Percentiles rank a stretch among this genome's conserved stretches.
Evolutionary conservation across 2,113 vertebrate genomes (phyloP).

Genomic region (Ivindomyrus marchei): DNA sequence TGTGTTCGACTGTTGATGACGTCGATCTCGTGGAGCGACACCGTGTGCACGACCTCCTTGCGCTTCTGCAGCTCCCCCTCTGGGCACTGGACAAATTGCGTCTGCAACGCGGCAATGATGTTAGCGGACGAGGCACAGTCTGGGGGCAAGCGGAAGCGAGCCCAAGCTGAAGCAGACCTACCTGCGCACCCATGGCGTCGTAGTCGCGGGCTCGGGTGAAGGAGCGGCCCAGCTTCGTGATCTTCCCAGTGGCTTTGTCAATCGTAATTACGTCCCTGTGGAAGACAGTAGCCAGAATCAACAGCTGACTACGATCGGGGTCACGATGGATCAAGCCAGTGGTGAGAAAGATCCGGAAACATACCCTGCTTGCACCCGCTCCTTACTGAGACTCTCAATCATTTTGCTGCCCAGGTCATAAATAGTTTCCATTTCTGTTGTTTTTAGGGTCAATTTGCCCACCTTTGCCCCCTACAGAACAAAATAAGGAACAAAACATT

Average conservation of each 20-base stretch:
- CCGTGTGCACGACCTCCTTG: conserved; percentile 87
- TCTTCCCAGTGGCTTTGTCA: conserved; percentile 89
- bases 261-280: conserved; percentile 85
- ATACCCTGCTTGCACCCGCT: conserved; percentile 89
- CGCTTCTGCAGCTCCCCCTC: conserved; percentile 91
- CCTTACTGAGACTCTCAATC: conserved; percentile 89
- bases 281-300: not conserved
- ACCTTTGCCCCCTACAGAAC: conserved; percentile 77
- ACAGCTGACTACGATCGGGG: not conserved
- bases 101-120: conserved; percentile 48
- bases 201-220: conserved; percentile 88
- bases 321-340: not conserved
- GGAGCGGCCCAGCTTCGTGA: conserved; percentile 82
- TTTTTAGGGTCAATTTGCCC: conserved; percentile 88
- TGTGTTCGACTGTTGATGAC: conserved; percentile 94
- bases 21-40: conserved; percentile 87
- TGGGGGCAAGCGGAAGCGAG: no score
- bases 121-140: not conserved
- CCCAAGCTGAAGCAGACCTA: conserved; percentile 26
- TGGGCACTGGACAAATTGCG: conserved; percentile 89
- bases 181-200: conserved; percentile 89
- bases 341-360: conserved; percentile 24
- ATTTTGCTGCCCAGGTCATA: conserved; percentile 92
- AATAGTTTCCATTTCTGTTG: conserved; percentile 91
- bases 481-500: not conserved